phyloP scores from a whole-genome alignment of 2,888 invertebrate species.

The Caenorhabditis imperialis region DNA sequence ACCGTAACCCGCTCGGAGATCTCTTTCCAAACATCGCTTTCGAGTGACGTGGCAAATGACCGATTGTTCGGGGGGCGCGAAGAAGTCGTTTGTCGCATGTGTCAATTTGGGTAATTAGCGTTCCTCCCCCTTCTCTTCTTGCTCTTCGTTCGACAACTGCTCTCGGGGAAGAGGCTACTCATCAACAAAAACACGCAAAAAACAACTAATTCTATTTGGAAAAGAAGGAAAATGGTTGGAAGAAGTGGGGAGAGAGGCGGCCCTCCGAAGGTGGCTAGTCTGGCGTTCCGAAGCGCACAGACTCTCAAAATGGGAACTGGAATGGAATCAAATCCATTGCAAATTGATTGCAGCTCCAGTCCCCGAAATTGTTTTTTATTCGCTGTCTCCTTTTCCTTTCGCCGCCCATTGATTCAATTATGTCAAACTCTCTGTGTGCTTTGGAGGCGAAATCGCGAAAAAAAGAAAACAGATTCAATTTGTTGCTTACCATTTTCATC shows the following conservation, averaged over 20 bases:
- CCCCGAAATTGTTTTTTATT: too few species aligned
- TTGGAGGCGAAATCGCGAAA: too few species aligned
- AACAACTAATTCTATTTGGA: conserved; percentile 40
- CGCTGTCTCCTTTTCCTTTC: conserved; percentile 21
- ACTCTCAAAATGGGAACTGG: too few species aligned
- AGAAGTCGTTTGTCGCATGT: conserved; percentile 25
- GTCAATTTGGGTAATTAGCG: conserved; percentile 52
- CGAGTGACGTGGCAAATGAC: conserved; percentile 25
- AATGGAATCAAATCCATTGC: too few species aligned
- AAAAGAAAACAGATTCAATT: conserved; percentile 52
- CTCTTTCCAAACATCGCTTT: too few species aligned
- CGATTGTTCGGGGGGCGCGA: conserved; percentile 2
- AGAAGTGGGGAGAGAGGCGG: neutral
- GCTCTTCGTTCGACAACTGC: conserved; percentile 31
- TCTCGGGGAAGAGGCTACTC: neutral
- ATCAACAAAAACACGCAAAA: conserved; percentile 23
- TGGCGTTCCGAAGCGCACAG: too few species aligned
- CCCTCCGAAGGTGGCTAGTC: conserved; percentile 3
- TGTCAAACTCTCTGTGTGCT: conserved; percentile 41
- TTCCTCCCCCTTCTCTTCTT: conserved; percentile 16
- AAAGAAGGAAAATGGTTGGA: conserved; percentile 1
- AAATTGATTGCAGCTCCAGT: too few species aligned
- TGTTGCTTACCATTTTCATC: conserved; percentile 35
- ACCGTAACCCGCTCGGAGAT: too few species aligned
- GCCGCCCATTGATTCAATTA: conserved; percentile 48